These are phyloP conservation scores for Apteryx owenii DNA, from an alignment of 2,113 vertebrate species.

Conservation along the genomic window DNA sequence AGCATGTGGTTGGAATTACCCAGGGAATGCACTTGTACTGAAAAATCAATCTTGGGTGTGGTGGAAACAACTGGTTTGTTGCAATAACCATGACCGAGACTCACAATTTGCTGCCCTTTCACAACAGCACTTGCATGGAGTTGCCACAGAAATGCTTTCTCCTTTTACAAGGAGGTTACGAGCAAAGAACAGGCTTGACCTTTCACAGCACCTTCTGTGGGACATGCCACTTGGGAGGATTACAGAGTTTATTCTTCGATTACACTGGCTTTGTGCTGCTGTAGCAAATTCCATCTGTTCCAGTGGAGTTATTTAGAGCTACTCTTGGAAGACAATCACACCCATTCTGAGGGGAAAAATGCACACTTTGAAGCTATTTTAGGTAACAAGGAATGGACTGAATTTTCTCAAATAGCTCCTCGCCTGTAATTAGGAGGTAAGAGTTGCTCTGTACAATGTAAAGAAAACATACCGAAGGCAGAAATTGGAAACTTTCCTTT, in stretches of 20 bases:
- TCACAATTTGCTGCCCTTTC: neutral
- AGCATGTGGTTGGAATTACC: conserved; percentile 1
- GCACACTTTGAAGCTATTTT: conserved; percentile 2
- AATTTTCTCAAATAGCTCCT: conserved; percentile 13
- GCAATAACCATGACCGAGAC: neutral
- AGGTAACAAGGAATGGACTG: neutral
- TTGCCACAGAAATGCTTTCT: neutral
- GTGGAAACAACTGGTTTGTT: neutral
- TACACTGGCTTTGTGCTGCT: neutral
- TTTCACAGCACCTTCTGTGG: neutral
- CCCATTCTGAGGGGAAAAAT: neutral
- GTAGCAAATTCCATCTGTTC: neutral
- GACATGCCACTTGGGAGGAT: neutral
- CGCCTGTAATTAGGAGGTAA: conserved; percentile 28
- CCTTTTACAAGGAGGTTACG: neutral
- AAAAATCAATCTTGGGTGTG: neutral
- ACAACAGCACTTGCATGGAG: neutral
- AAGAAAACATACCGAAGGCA: neutral
- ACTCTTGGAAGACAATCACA: neutral
- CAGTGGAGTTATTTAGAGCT: neutral
- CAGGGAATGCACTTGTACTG: neutral
- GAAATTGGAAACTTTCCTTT: neutral
- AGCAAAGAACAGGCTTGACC: neutral
- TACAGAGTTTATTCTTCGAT: neutral
- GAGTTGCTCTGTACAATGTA: neutral